These are phyloP conservation scores for Megaceryle torquata DNA, from an alignment of 2,113 vertebrate genomes.

Conservation along the genomic window DNA sequence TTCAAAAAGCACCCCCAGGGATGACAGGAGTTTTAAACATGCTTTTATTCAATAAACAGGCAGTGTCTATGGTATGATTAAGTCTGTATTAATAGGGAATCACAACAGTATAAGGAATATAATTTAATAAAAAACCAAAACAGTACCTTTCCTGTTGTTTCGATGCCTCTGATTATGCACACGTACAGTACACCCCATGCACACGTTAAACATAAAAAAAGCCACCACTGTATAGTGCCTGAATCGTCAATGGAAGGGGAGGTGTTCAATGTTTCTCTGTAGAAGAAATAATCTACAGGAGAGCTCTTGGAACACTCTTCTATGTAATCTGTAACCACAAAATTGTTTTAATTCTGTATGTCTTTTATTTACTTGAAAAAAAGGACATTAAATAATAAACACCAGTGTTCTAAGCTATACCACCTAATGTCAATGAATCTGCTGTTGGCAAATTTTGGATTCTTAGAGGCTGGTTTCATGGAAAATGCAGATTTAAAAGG, in stretches of 20 bases:
- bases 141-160: constrained; percentile 91
- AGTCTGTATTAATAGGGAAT: background rate
- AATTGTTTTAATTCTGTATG: background rate
- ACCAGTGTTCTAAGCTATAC: background rate
- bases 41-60: background rate
- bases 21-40: background rate
- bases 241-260: constrained; percentile 78
- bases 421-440: background rate
- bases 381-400: background rate
- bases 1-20: background rate
- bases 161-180: constrained; percentile 87
- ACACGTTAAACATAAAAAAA: constrained; percentile 80
- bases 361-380: background rate
- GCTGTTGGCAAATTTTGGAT: background rate
- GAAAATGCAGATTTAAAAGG: background rate
- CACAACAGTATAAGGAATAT: background rate
- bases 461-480: background rate
- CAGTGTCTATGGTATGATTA: background rate
- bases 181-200: constrained; percentile 84
- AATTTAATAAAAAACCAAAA: background rate
- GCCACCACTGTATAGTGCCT: constrained; percentile 86
- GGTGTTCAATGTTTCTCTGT: constrained; percentile 86
- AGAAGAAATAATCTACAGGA: constrained; percentile 94
- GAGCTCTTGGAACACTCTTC: constrained; percentile 87
- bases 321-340: constrained; percentile 72